Percentiles rank a stretch among this genome's conserved stretches.
These are phyloP conservation scores for Pteropus rufus DNA, from an alignment of 2,797 vertebrate genomes.

Conservation along the genomic window DNA sequence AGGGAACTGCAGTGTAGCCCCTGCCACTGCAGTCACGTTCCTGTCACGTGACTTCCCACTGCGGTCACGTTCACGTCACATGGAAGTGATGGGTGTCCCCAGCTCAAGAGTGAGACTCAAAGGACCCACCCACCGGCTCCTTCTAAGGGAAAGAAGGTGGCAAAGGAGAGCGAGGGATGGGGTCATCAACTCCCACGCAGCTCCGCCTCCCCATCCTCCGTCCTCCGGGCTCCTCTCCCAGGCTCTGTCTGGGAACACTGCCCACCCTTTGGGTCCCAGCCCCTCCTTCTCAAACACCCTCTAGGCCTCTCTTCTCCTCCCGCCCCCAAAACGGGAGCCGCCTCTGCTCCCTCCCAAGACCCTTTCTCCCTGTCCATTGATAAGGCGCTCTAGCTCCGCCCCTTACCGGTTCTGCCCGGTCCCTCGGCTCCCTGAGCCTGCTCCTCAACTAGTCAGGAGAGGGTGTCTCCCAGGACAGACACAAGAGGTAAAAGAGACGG, in stretches of 20 bases:
- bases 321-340: not conserved
- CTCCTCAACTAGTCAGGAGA: not conserved
- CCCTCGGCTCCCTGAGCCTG: not conserved
- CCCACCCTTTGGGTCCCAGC: not conserved
- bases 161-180: not conserved
- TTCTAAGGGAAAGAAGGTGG: not conserved
- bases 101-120: not conserved
- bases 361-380: not conserved
- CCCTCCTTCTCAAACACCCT: not conserved
- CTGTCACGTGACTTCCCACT: not conserved
- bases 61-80: not conserved
- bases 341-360: not conserved
- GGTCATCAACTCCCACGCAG: not conserved
- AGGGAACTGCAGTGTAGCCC: not conserved
- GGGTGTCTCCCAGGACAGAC: accelerated
- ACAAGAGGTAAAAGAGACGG: not conserved
- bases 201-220: not conserved
- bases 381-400: not conserved
- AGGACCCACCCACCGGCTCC: not conserved
- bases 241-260: not conserved
- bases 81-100: not conserved
- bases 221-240: not conserved
- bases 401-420: not conserved
- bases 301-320: not conserved
- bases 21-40: not conserved